Base-by-base conservation (phyloP, 2,888 invertebrate species). In the Hyles lineata region DNA sequence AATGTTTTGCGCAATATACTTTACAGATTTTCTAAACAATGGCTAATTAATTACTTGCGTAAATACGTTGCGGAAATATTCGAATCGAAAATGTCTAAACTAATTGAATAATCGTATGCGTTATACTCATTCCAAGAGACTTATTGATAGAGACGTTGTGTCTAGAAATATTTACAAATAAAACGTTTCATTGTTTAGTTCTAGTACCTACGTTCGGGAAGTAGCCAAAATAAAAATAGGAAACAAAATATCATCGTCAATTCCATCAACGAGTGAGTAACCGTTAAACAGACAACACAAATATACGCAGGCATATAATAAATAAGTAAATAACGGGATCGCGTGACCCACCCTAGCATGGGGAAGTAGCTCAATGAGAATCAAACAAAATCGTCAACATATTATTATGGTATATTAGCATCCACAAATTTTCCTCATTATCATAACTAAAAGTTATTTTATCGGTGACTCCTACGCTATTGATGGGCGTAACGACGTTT, bases 401-500 rank as follows among this genome's bases (percentile, higher is more conserved):
- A 79, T 80, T 79, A 77, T 72, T 77, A 76, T 75, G 76, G 69
- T 72, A 79, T 79, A 43, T 78, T 81, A 83, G 83, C 78, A 78
- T 75, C 74, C 76, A 72, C 76, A 78, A 88, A 89, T 80, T 87
- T 85, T 70, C 77, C 80, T 85, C 83, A 83, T 88, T 85, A 84
- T 79, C 77, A 77, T 79, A 78, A 73, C 75, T 74, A 73, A 77
- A 77, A 82, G 82, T 82, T 80, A 80, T 83, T 83, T 81, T 78
- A 77, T 76, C 79, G 79, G 79, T 79, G 80, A 82, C 80, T 84
- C 83, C 85, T 83, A 83, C 83, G 84, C 82, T 82, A 80, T 83
- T 83, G 88, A 89, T 90, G 89, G 87, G 84, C 82, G 80, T 87
- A 88, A 87, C 84, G 86, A 85, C 87, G 85, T 83, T 87, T 85